Conservation (phyloP, 1,140 invertebrate species). For the Calliphora vicina region DNA sequence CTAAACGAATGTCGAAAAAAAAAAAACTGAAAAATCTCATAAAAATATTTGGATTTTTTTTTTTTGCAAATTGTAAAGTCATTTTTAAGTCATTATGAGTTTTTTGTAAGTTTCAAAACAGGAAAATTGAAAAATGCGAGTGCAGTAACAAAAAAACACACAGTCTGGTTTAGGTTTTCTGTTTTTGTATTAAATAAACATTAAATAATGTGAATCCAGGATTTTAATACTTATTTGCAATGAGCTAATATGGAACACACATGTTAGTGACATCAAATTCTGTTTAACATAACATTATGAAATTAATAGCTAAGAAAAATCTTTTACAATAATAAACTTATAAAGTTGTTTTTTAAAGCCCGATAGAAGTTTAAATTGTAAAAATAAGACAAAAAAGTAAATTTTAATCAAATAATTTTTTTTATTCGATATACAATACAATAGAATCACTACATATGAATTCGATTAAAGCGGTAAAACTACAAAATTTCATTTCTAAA, state of each 20-base stretch:
- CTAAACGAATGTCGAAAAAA: not conserved
- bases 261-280: not conserved
- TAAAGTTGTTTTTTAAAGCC: no score
- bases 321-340: no score
- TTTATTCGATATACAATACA: no score
- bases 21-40: constrained; percentile 18
- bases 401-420: no score
- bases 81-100: constrained; percentile 30
- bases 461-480: no score
- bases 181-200: not conserved
- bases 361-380: no score
- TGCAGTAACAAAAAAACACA: no score
- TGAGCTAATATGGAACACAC: not conserved
- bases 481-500: no score
- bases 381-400: no score
- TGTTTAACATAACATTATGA: no score
- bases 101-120: not conserved
- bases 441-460: no score
- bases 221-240: not conserved
- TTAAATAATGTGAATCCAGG: not conserved
- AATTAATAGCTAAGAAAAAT: no score
- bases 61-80: not conserved
- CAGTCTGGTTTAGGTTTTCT: not conserved
- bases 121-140: not conserved
- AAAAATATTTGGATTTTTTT: constrained; percentile 25